phyloP scores from a whole-genome alignment of 2,888 invertebrate species.

The Fabriciana adippe region DNA sequence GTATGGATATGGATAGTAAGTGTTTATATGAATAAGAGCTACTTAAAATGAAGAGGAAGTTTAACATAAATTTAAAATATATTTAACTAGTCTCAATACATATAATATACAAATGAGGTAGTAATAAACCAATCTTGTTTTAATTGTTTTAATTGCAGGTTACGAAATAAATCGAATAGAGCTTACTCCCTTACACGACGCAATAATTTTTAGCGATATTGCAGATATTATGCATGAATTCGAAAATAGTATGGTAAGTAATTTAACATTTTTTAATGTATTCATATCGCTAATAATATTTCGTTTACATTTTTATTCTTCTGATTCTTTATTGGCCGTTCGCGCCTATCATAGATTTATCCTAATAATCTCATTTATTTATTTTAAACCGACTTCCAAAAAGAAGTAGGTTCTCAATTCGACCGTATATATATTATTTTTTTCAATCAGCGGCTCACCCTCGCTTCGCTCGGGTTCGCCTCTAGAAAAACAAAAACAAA shows the following conservation, averaged over 20 bases:
- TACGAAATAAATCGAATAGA: constrained; percentile 61
- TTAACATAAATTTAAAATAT: not conserved
- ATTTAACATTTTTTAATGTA: no score
- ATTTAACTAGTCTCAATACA: not conserved
- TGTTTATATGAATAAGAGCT: constrained; percentile 26
- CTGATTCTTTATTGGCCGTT: no score
- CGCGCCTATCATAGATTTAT: not conserved
- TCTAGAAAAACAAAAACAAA: no score
- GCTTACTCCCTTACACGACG: constrained; percentile 64
- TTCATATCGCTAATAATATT: no score
- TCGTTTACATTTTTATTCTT: no score
- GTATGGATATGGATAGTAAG: constrained; percentile 64
- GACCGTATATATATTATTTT: no score
- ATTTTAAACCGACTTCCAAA: no score
- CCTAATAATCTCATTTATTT: not conserved
- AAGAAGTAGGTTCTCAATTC: no score
- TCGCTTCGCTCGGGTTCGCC: no score
- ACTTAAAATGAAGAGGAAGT: no score
- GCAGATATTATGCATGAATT: constrained; percentile 71
- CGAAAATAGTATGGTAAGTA: constrained; percentile 62
- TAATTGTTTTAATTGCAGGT: constrained; percentile 47
- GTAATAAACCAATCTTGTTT: not conserved
- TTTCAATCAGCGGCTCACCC: not conserved
- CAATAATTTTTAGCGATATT: constrained; percentile 69
- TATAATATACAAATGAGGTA: not conserved